A percentile compares a stretch with the other conserved stretches of the same genome.
phyloP scores from a whole-genome alignment of 2,888 invertebrate species.

The Agrochola lota region DNA sequence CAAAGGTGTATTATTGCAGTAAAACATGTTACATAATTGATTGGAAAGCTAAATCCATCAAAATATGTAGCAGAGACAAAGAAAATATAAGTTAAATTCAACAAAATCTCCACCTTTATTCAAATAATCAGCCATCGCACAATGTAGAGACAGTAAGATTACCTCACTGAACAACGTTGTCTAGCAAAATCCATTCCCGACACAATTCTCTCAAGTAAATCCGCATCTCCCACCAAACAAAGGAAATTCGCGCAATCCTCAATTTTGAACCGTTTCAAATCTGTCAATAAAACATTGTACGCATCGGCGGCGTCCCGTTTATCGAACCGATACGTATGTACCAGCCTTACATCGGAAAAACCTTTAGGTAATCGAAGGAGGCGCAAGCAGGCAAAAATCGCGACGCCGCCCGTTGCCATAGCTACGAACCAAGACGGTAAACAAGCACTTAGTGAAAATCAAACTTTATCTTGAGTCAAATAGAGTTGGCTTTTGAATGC shows the following conservation, averaged over 20 bases:
- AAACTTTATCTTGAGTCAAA: conserved; percentile 59
- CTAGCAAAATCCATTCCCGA: conserved; percentile 44
- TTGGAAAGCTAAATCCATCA: neutral
- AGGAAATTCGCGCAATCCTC: conserved; percentile 60
- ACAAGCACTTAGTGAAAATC: conserved; percentile 65
- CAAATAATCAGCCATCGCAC: conserved; percentile 51
- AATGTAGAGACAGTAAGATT: conserved; percentile 27
- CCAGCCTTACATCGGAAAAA: conserved; percentile 79
- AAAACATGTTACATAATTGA: neutral
- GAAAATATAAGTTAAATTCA: conserved; percentile 11
- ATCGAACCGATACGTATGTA: conserved; percentile 68
- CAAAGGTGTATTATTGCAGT: conserved; percentile 1
- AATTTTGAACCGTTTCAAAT: conserved; percentile 69
- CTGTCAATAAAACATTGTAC: conserved; percentile 72
- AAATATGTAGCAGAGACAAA: conserved; percentile 5
- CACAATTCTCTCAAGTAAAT: conserved; percentile 50
- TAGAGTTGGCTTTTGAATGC: conserved; percentile 64
- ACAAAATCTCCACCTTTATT: conserved; percentile 23
- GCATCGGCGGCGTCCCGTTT: conserved; percentile 58
- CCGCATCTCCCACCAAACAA: conserved; percentile 52
- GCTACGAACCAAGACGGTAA: conserved; percentile 73
- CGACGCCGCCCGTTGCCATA: conserved; percentile 82
- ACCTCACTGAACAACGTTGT: conserved; percentile 43
- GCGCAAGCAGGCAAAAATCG: conserved; percentile 83
- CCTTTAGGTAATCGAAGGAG: conserved; percentile 84